Evolutionary conservation across 2,888 invertebrate genomes (phyloP), one percentile per base, ranked within the genome.

Genomic region (Luffia ferchaultella): DNA sequence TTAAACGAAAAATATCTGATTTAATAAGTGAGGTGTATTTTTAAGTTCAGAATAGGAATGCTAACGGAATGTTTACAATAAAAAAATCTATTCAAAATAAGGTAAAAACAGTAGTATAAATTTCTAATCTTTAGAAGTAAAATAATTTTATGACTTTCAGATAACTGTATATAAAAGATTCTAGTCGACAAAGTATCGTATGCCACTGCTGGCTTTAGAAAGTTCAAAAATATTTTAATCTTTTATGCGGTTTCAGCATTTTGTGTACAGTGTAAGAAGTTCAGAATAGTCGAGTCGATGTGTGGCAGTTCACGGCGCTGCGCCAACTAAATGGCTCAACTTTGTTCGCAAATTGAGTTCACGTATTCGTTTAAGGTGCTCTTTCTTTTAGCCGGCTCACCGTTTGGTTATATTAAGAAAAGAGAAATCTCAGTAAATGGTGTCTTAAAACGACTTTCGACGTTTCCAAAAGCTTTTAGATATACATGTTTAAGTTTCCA

Each of bases 281-380:
- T 30, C 12, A 7, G 30, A 18, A 45, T 19, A 18, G 20, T 18
- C n/a, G 19, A 30, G 12, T 3, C 30, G 30, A 30, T 3, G 30
- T 12, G 49, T 15, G 43, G n/a, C n/a, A n/a, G n/a, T n/a, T n/a
- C n/a, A n/a, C 49, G 61, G 61, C 60, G 65, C 63, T 65, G 63
- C 67, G 67, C 65, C 71, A 67, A 64, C 68, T 71, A 72, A 74
- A 78, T 75, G 70, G 68, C 64, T 61, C 65, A 78, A 80, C 66
- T 80, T 82, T 77, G 73, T 76, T 82, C 76, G 70, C 79, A 82
- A 83, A 83, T 83, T 80, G 82, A 82, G 80, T 80, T 63, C 77
- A 74, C 77, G 80, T 79, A 78, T 78, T 75, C 78, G 82, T 78
- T 76, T 73, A 71, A 78, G 74, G 69, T 79, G 82, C 80, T 82